Base-by-base conservation (phyloP, 1,140 invertebrate genomes). In the Lordiphosa stackelbergi region DNA sequence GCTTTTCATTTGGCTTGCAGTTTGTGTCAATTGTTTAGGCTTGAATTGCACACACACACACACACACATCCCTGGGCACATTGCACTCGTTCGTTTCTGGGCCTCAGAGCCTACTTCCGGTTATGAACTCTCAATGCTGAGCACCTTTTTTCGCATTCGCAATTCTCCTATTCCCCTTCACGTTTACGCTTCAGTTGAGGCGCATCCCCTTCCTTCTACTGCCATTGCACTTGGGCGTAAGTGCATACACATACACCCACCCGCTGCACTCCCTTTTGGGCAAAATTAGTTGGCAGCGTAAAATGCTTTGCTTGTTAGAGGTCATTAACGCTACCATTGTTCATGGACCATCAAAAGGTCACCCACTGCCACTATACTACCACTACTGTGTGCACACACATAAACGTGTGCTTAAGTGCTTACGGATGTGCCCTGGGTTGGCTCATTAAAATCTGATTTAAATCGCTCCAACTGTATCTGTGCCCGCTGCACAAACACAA, bases 241-340 rank as follows among this genome's bases (percentile, higher is more conserved):
- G 66, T 62, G 65, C 65, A 69, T 46, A 16, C 22, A 46, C 28
- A 10, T 24, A 10, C 28, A 46, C 16, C 19, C 7, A 16, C 42
- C 16, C 10, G 11, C 8, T 45, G 35, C 35, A 45, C 53, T 66
- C 48, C 38, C 24, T 41, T 36, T 43, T 48, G 53, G 62, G 53
- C 38, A 53, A 79, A 78, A 66, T 78, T 73, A 79, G 74, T 73
- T 62, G 57, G 59, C 60, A 69, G 57, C 35, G 55, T 69, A 54
- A 79, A 78, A 84, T 71, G 77, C 62, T 77, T 74, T 72, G 79
- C 77, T 83, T 84, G 78, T 84, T 84, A 84, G 58, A 83, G 77
- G 77, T 83, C 77, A 83, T 83, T 83, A 83, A 83, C 77, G 77
- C 69, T 49, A 43, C 61, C 56, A 83, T 83, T 83, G 77, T 83